A percentile compares a stretch with the other conserved stretches of the same genome.
phyloP scores from a whole-genome alignment of 92 coral and sea anemone species.

The Montipora capitata region DNA sequence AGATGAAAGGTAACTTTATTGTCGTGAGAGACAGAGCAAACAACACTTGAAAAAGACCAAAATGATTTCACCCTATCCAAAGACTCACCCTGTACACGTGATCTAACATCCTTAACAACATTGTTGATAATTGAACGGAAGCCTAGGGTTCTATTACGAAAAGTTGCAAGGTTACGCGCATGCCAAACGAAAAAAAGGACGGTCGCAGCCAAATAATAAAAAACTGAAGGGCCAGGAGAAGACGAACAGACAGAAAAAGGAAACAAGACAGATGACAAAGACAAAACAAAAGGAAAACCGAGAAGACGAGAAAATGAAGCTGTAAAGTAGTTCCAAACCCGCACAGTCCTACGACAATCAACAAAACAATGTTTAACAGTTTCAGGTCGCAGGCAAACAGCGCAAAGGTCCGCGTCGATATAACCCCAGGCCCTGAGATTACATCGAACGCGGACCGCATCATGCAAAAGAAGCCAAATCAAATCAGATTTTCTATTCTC shows the following conservation, averaged over 20 bases:
- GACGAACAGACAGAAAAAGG: neutral
- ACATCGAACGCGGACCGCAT: too few relatives aligned
- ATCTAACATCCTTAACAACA: too few relatives aligned
- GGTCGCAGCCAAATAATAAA: neutral
- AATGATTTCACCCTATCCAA: too few relatives aligned
- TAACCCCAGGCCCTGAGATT: too few relatives aligned
- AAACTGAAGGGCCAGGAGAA: neutral
- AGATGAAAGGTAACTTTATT: too few relatives aligned
- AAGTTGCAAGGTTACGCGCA: constrained; percentile 47
- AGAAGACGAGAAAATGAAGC: neutral
- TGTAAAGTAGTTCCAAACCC: neutral
- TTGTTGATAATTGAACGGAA: too few relatives aligned
- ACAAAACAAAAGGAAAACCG: neutral
- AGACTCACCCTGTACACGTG: too few relatives aligned
- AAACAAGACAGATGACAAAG: neutral
- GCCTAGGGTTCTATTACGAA: too few relatives aligned
- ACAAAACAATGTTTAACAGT: neutral
- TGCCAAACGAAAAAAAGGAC: neutral
- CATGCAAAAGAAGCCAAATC: too few relatives aligned
- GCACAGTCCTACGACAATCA: neutral
- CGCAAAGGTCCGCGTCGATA: neutral
- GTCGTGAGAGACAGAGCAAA: too few relatives aligned
- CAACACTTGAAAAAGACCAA: too few relatives aligned
- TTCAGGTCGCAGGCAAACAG: neutral
- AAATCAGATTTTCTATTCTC: too few relatives aligned